These are phyloP conservation scores for Drosophila sordidula DNA, from an alignment of 2,888 invertebrate genomes.

Conservation along the genomic window DNA sequence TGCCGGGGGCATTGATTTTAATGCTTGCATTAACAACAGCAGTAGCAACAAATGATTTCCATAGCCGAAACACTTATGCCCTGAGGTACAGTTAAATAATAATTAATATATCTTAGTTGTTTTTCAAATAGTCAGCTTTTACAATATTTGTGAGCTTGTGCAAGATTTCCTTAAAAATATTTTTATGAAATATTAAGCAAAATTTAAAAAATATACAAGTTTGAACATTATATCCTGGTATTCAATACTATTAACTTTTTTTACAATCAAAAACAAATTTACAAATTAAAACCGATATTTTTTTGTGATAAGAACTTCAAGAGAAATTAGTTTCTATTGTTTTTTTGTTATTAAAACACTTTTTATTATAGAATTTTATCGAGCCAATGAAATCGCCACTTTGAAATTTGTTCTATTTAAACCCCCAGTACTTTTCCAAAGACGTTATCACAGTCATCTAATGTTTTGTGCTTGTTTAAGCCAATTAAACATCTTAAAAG, in stretches of 20 bases:
- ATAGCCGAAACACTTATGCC: conserved; percentile 26
- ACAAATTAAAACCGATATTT: too few species aligned
- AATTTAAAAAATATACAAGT: too few species aligned
- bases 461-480: not conserved
- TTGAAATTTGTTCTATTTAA: not conserved
- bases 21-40: conserved; percentile 23
- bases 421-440: not conserved
- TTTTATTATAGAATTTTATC: not conserved
- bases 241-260: too few species aligned
- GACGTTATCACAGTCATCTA: not conserved
- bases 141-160: too few species aligned
- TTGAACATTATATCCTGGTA: too few species aligned
- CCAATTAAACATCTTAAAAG: not conserved
- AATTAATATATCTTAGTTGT: too few species aligned
- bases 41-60: conserved; percentile 13
- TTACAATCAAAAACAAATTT: too few species aligned
- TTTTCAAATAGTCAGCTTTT: too few species aligned
- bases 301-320: too few species aligned
- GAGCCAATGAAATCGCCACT: not conserved
- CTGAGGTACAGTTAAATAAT: conserved; percentile 1
- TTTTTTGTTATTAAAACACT: not conserved
- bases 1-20: conserved; percentile 70
- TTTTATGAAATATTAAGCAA: too few species aligned
- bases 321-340: not conserved
- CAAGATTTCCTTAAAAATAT: too few species aligned